A percentile compares a stretch with the other conserved stretches of the same genome.
phyloP scores from a whole-genome alignment of 2,888 invertebrate species.

The Trissoscelio sp. region DNA sequence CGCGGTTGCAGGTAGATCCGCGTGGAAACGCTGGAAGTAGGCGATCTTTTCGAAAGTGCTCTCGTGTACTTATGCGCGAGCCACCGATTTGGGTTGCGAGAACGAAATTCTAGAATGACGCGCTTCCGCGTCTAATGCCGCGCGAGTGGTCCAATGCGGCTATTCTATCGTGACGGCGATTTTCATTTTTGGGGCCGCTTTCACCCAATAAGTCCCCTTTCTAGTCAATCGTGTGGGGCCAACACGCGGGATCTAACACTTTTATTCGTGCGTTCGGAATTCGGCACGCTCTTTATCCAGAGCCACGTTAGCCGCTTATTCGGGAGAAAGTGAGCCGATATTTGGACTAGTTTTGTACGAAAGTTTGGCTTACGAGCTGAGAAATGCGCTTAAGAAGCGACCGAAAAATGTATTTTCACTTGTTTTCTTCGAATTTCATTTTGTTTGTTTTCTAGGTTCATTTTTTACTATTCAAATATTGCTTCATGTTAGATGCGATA shows the following conservation, averaged over 20 bases:
- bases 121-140: slow-evolving; percentile 56
- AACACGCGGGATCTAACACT: slow-evolving; percentile 26
- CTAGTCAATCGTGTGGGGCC: slow-evolving; percentile 62
- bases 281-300: slow-evolving; percentile 3
- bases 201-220: slow-evolving; percentile 75
- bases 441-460: too few species aligned
- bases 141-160: slow-evolving; percentile 45
- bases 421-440: neutral
- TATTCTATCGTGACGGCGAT: slow-evolving; percentile 68
- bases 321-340: slow-evolving; percentile 61
- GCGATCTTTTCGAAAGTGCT: slow-evolving; percentile 72
- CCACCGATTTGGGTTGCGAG: slow-evolving; percentile 75
- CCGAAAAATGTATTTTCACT: slow-evolving; percentile 36
- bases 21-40: slow-evolving; percentile 72
- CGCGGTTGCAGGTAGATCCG: slow-evolving; percentile 58
- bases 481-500: too few species aligned
- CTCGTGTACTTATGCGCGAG: slow-evolving; percentile 55
- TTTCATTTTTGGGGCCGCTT: slow-evolving; percentile 79
- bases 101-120: slow-evolving; percentile 75
- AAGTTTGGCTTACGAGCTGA: slow-evolving; percentile 45
- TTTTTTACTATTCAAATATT: too few species aligned
- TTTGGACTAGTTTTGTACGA: slow-evolving; percentile 63
- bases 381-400: slow-evolving; percentile 7
- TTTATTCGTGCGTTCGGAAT: slow-evolving; percentile 29
- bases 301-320: slow-evolving; percentile 14